Conservation (phyloP, 2,797 vertebrate genomes). For the Lacerta agilis region DNA sequence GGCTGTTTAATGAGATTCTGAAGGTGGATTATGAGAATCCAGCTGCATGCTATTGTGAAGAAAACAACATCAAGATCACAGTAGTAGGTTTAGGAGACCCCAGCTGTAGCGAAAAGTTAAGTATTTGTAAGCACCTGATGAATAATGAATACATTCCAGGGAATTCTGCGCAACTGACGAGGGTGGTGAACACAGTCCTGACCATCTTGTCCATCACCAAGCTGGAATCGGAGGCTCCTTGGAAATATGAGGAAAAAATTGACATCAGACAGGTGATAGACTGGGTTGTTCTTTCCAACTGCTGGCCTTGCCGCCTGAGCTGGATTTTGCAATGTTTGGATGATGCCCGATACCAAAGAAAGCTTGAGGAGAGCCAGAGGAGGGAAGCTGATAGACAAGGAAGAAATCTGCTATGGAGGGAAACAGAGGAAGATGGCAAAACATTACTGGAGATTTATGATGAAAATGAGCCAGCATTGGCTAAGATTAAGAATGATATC, state of each 20-base stretch:
- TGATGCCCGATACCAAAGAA: slow-evolving; percentile 76
- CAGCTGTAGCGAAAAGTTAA: too few relatives aligned
- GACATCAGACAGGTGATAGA: slow-evolving; percentile 71
- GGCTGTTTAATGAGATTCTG: too few relatives aligned
- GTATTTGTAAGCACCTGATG: slow-evolving; percentile 23
- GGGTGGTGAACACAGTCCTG: slow-evolving; percentile 81
- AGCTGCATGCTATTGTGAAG: too few relatives aligned
- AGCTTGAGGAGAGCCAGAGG: neutral
- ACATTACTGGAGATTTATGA: slow-evolving; percentile 79
- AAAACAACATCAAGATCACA: too few relatives aligned
- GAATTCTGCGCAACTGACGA: slow-evolving; percentile 82
- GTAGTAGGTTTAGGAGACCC: too few relatives aligned
- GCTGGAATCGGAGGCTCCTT: slow-evolving; percentile 21
- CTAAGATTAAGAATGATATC: slow-evolving; percentile 73
- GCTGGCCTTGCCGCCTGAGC: slow-evolving; percentile 86
- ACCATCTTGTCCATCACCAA: slow-evolving; percentile 76
- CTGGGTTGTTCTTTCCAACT: slow-evolving; percentile 83
- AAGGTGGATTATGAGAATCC: too few relatives aligned
- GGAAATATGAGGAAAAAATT: slow-evolving; percentile 52
- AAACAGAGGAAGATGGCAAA: too few relatives aligned
- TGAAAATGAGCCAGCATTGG: slow-evolving; percentile 76
- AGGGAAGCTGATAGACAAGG: too few relatives aligned
- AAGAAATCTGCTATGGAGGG: slow-evolving; percentile 6
- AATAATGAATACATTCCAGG: slow-evolving; percentile 79
- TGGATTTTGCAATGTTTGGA: slow-evolving; percentile 87